phyloP scores from a whole-genome alignment of 2,797 vertebrate species.

The Catamblyrhynchus diadema region DNA sequence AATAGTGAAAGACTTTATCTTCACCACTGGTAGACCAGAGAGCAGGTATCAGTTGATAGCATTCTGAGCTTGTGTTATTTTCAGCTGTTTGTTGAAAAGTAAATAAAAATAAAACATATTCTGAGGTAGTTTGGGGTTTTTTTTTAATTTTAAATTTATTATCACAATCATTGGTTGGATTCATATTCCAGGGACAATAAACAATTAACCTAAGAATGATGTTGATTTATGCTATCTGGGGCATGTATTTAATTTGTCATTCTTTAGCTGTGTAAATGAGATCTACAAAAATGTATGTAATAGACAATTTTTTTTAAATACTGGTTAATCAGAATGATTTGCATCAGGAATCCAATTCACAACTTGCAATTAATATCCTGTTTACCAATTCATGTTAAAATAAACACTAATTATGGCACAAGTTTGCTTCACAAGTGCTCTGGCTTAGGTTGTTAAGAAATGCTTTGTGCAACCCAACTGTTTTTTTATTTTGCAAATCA shows the following conservation, averaged over 20 bases:
- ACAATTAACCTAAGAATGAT: neutral
- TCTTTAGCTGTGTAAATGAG: neutral
- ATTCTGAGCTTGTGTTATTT: neutral
- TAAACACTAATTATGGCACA: conserved; percentile 57
- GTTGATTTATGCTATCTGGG: neutral
- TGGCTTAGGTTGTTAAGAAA: conserved; percentile 57
- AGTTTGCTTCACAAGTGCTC: conserved; percentile 55
- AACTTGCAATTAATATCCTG: conserved; percentile 50
- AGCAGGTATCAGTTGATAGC: neutral
- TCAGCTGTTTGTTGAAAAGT: neutral
- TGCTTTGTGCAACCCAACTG: conserved; percentile 42
- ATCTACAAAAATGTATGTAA: neutral
- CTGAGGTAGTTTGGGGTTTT: neutral
- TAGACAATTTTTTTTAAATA: conserved; percentile 6
- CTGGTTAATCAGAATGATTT: conserved; percentile 45
- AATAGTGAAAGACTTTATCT: neutral
- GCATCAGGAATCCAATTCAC: conserved; percentile 33
- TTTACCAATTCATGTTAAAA: conserved; percentile 60
- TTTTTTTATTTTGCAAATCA: conserved; percentile 70
- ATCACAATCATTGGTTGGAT: neutral
- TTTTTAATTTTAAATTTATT: neutral
- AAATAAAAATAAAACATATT: neutral
- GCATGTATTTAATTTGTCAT: neutral
- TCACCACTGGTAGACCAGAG: neutral
- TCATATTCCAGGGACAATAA: neutral